Base-by-base conservation (phyloP, 2,888 invertebrate species). In the Dolichopus griseipennis region DNA sequence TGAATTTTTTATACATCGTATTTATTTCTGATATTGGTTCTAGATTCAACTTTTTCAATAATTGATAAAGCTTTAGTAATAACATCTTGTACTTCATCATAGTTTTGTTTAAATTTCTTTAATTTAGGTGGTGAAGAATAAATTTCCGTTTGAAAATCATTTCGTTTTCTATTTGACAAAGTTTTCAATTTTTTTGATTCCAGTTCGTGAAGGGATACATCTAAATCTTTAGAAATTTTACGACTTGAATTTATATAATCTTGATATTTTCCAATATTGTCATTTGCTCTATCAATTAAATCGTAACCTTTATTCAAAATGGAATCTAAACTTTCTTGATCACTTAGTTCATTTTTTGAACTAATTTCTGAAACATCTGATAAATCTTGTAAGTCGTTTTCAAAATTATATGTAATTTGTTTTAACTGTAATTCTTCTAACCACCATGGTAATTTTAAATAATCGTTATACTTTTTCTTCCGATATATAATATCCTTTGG, bases 381-480 rank as follows among this genome's bases (percentile, higher is more conserved):
- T 15, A 5, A 2, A 5, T 15, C 1, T 12, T 18, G 2, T 18
- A 20, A 34, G 5, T 52, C 64, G 15, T 61, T 41, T 18, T 68
- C 66, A 0, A 43, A 43, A 20, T 52, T 21, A 61, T 71, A 69
- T 66, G 72, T 73, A 15, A 78, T 74, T 4, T 70, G 70, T 37
- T 74, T 71, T 1, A 78, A 70, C 1, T 71, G 65, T 15, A 73
- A 67, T 64, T 71, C 73, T 33, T 75, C 74, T 0, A 77, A 71
- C 78, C 78, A 78, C 78, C 78, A 78, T 2, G 78, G 77, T 20
- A 71, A 71, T 1, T 70, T 70, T 66, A 70, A 72, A 66, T 74
- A 77, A 34, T 74, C 73, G 10, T 70, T 63, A 1, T 76, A 72
- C n/a, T 73, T 72, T 34, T 72, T 66, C 27, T 75, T 74, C n/a